Evolutionary conservation across 1,140 invertebrate species (phyloP).

Genomic region (Brachionus rotundiformis): DNA sequence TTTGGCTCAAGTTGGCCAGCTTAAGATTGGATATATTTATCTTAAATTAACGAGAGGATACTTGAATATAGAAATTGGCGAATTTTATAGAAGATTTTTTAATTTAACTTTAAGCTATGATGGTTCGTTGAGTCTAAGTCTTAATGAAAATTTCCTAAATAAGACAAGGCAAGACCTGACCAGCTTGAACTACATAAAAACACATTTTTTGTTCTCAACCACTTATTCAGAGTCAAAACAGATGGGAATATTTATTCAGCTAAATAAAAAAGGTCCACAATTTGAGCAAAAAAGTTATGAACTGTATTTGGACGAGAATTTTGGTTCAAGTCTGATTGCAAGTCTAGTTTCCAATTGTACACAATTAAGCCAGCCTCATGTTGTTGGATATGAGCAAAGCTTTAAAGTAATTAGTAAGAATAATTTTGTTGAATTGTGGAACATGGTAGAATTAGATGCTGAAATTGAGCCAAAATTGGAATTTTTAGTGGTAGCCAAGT

Average conservation of each 20-base stretch:
- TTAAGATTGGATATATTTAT: background rate
- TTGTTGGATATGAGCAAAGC: background rate
- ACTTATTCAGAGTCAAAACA: background rate
- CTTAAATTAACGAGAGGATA: background rate
- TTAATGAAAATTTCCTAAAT: conserved; percentile 13
- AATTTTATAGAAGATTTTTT: conserved; percentile 5
- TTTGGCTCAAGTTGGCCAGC: conserved; percentile 34
- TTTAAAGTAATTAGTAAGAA: background rate
- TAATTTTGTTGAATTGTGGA: background rate
- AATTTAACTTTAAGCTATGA: background rate
- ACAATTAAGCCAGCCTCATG: background rate
- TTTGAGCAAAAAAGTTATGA: background rate
- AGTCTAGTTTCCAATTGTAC: background rate
- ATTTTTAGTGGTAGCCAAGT: conserved; percentile 6
- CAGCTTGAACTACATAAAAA: background rate
- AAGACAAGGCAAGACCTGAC: background rate
- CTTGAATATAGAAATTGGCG: background rate
- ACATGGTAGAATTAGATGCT: background rate
- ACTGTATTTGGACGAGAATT: background rate
- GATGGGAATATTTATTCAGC: background rate
- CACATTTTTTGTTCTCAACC: background rate
- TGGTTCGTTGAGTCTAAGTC: background rate
- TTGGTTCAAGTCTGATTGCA: background rate
- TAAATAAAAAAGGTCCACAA: background rate
- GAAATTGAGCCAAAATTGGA: background rate